Percentiles rank a stretch among this genome's conserved stretches.
Conservation (phyloP, 2,888 invertebrate genomes). For the Mythimna vitellina region DNA sequence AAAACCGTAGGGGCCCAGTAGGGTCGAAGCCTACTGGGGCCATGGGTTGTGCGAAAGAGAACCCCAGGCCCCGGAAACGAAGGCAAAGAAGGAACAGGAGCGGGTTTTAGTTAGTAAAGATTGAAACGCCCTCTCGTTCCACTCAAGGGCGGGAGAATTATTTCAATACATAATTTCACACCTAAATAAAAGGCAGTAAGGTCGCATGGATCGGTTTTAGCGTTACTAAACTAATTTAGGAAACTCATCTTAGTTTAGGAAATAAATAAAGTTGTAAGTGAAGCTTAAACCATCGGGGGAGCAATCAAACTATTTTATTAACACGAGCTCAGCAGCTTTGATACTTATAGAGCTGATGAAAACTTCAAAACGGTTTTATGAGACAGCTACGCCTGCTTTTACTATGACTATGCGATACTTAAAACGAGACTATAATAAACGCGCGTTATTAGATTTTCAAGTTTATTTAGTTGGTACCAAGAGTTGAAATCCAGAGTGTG, state of each 20-base stretch:
- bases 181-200: too few relatives aligned
- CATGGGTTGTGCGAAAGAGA: too few relatives aligned
- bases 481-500: too few relatives aligned
- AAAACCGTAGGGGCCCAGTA: too few relatives aligned
- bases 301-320: constrained; percentile 37
- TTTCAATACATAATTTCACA: too few relatives aligned
- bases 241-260: constrained; percentile 37
- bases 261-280: constrained; percentile 31
- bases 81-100: too few relatives aligned
- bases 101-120: too few relatives aligned
- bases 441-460: background rate
- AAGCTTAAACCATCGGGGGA: constrained; percentile 23
- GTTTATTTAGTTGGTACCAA: background rate
- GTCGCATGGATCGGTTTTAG: background rate
- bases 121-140: too few relatives aligned
- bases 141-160: too few relatives aligned
- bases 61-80: too few relatives aligned
- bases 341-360: background rate
- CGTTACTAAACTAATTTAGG: constrained; percentile 24
- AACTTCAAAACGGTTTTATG: constrained; percentile 9
- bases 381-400: background rate
- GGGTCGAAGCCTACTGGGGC: too few relatives aligned
- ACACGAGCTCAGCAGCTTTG: background rate
- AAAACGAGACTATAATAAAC: background rate
- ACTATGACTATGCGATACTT: too few relatives aligned